Percentiles rank a stretch among this genome's conserved stretches.
These are phyloP conservation scores for Rotaria sp. DNA, from an alignment of 2,888 invertebrate genomes.

Conservation along the genomic window DNA sequence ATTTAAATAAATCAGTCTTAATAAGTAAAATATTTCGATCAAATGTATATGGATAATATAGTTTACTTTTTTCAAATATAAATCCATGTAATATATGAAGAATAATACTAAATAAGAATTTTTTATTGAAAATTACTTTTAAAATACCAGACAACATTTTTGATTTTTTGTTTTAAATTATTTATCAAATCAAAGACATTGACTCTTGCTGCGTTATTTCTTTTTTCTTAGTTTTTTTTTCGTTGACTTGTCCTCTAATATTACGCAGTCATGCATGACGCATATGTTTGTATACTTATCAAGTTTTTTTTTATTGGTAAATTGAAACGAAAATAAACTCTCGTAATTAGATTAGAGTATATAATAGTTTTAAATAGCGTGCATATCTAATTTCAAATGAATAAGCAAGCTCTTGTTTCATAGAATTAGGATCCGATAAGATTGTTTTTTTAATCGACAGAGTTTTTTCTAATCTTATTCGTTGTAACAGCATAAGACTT, in stretches of 20 bases:
- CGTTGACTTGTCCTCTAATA: neutral
- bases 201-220: neutral
- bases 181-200: neutral
- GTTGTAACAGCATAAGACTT: neutral
- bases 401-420: neutral
- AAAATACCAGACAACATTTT: neutral
- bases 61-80: conserved; percentile 27
- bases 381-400: neutral
- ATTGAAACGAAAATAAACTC: neutral
- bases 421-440: neutral
- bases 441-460: neutral
- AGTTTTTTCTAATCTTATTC: neutral
- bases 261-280: neutral
- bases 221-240: neutral
- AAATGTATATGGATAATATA: conserved; percentile 15
- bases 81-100: neutral
- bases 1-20: neutral
- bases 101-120: neutral
- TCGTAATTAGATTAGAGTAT: neutral
- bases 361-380: neutral
- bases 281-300: neutral
- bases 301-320: neutral
- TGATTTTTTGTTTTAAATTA: neutral
- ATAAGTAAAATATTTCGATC: neutral
- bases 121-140: neutral